Evolutionary conservation across 2,888 invertebrate genomes (phyloP).

Genomic region (Selenia dentaria): DNA sequence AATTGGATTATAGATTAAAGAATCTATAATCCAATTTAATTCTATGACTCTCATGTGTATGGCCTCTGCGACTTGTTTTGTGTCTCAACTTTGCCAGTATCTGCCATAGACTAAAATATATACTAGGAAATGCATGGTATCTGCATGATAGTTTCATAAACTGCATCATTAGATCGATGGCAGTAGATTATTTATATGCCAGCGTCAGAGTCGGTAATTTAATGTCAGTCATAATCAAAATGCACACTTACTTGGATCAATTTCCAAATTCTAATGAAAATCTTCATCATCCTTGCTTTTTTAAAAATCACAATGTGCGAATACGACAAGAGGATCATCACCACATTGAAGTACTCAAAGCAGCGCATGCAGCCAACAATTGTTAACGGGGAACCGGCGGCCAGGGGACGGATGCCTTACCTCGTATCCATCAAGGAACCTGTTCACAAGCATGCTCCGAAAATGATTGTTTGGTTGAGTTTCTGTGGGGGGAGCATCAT

Average conservation of each 20-base stretch:
- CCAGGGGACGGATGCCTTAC: conserved; percentile 51
- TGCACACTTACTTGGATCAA: background rate
- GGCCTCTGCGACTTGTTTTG: no score
- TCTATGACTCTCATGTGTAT: no score
- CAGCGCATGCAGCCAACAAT: conserved; percentile 45
- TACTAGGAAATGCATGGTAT: no score
- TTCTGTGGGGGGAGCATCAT: conserved; percentile 68
- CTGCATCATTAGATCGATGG: no score
- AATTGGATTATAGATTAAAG: no score
- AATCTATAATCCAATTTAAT: no score
- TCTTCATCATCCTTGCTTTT: conserved; percentile 27
- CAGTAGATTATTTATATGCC: no score
- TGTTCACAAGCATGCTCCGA: conserved; percentile 9
- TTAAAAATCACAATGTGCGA: conserved; percentile 31
- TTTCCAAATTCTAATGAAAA: conserved; percentile 43
- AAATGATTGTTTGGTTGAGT: conserved; percentile 47
- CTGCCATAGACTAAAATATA: no score
- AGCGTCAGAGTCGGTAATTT: background rate
- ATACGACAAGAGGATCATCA: conserved; percentile 53
- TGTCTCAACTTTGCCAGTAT: no score
- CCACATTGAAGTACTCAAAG: conserved; percentile 55
- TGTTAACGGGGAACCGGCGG: conserved; percentile 52
- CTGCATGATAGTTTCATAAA: no score
- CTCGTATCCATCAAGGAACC: conserved; percentile 62
- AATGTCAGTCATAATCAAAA: background rate